These are phyloP conservation scores for Thaumatotibia leucotreta DNA, from an alignment of 1,140 invertebrate genomes.

Conservation along the genomic window DNA sequence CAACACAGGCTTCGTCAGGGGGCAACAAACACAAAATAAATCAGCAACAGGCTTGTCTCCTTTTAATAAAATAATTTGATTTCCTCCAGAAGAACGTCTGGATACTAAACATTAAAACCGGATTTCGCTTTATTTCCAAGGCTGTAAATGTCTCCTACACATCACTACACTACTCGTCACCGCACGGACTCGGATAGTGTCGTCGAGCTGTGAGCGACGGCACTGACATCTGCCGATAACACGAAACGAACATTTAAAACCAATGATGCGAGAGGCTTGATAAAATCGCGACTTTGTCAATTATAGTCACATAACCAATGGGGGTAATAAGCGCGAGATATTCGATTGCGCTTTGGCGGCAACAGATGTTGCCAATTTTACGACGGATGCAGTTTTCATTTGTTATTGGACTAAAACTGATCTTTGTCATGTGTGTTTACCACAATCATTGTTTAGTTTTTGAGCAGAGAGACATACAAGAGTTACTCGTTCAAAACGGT, in stretches of 20 bases:
- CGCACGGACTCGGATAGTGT: background rate
- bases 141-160: background rate
- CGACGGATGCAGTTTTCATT: background rate
- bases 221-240: conserved; percentile 44
- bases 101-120: no score
- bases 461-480: no score
- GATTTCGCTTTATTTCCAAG: no score
- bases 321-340: conserved; percentile 52
- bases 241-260: conserved; percentile 47
- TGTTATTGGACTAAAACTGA: background rate
- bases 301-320: conserved; percentile 41
- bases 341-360: conserved; percentile 35
- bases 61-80: no score
- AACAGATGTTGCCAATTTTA: background rate
- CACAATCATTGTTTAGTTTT: background rate
- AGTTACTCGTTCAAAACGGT: no score
- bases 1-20: no score
- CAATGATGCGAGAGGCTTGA: conserved; percentile 36
- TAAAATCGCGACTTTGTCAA: conserved; percentile 48
- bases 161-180: background rate
- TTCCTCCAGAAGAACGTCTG: no score
- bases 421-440: background rate
- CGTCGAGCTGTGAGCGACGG: background rate
- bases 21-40: no score
- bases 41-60: no score